Base-by-base conservation (phyloP, 2,888 invertebrate genomes). In the Balanococcus diminutus region DNA sequence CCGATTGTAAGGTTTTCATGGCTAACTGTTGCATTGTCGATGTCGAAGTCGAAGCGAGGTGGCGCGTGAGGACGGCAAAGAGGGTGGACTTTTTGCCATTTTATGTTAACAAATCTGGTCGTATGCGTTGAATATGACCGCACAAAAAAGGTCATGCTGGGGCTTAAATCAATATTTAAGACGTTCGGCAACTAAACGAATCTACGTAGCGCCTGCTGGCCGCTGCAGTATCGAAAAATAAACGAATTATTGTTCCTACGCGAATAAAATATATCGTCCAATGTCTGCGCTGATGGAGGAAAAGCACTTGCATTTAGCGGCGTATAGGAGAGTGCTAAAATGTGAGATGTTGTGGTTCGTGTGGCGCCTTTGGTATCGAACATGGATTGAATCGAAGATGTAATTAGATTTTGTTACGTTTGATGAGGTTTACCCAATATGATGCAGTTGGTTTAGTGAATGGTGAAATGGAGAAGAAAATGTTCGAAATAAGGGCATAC, bases 111-210 rank as follows among this genome's bases (percentile, higher is more conserved):
- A 51, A 51, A 51, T 51, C 51, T 51, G 19, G 51, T 51, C 51
- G 51, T 51, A 51, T 51, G n/a, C 51, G 51, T 51, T 9, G 51
- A 51, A 51, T 67, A 67, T 67, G 61, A 67, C 61, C 61, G 61
- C 61, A 67, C 61, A 67, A 67, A 67, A 67, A 67, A 67, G 61
- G 61, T 67, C 61, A 67, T 67, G 61, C 61, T 67, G 61, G n/a
- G n/a, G 25, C 61, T 25, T 25, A 25, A 67, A 67, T 67, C 61
- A 67, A 67, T 67, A 67, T 67, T 67, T 67, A 25, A 51, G 51
- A 51, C 51, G 19, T 51, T 51, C 19, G 8, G 19, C 51, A 51
- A 51, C 19, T 51, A 0, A 19, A 19, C 51, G 19, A 51, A 51
- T 51, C 5, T 19, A 51, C 19, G 19, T 51, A 51, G 19, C 51